Evolutionary conservation across 1,140 invertebrate species (phyloP), one percentile per base, ranked within the genome.

Genomic region (Penaeus japonicus): DNA sequence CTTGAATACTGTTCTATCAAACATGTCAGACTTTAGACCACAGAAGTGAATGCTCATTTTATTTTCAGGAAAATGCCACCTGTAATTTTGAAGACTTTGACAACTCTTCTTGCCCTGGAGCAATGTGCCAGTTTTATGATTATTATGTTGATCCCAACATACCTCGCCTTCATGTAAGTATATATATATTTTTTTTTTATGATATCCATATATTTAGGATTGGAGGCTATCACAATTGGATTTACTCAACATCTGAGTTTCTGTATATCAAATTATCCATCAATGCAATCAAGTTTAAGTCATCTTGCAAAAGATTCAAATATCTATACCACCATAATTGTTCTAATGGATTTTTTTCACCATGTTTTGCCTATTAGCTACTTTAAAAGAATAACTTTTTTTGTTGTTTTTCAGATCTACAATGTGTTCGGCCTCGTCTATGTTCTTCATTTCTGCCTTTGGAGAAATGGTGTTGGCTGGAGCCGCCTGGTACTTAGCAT

Each of bases 401-500:
- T 55, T 47, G 17, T 54, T 55, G 15, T 78, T 65, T 39, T 92
- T 89, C 65, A 97, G 93, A 92, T 92, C 91, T 97, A 94, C 91
- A 98, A 99, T 92, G 91, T 97, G 0, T 95, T 99, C 91, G 98
- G 95, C 27, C 95, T 97, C 98, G 98, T 91, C 95, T 2, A 94
- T 96, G 91, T 98, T 97, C n/a, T n/a, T 99, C 92, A 94, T 98
- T n/a, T 95, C 96, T 15, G 98, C 96, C 24, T 93, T 99, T 22
- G 95, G 96, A 22, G 96, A 99, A 92, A 97, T 99, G 95, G 96
- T 97, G 54, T 92, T 99, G 57, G 97, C 98, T 1, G 95, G 94
- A n/a, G 93, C 94, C 30, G 96, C 96, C 0, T 99, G 98, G 96
- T 99, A 99, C 92, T 99, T 98, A 97, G 97, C 97, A 0, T 96